Conservation (phyloP, 2,888 invertebrate species). For the Opisthograptis luteolata region DNA sequence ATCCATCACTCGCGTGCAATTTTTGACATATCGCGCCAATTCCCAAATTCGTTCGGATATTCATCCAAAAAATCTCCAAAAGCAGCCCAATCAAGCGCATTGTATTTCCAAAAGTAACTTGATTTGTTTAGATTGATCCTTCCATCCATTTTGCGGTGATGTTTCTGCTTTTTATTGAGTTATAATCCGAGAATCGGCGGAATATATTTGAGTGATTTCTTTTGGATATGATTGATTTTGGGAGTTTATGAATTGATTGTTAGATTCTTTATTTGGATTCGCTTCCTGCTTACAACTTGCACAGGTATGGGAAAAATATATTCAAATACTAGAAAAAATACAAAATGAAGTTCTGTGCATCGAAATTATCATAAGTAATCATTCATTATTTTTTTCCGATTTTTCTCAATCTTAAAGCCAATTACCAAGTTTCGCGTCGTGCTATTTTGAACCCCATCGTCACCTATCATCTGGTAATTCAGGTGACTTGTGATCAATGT, state of each 20-base stretch:
- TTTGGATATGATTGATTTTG: conserved; percentile 33
- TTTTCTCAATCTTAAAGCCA: no score
- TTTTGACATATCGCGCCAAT: conserved; percentile 64
- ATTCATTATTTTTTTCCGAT: no score
- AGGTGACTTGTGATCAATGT: no score
- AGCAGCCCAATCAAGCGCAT: conserved; percentile 65
- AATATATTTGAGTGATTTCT: conserved; percentile 32
- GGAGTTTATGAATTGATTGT: conserved; percentile 12
- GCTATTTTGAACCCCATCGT: no score
- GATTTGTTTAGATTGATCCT: conserved; percentile 72
- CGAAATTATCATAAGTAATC: no score
- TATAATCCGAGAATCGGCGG: conserved; percentile 54
- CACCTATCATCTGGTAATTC: no score
- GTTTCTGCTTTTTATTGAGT: conserved; percentile 44
- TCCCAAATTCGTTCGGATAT: conserved; percentile 60
- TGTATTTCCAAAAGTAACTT: conserved; percentile 58
- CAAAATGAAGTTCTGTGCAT: background rate
- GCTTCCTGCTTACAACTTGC: conserved; percentile 1
- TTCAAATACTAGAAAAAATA: background rate
- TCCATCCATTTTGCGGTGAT: conserved; percentile 64
- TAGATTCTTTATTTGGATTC: conserved; percentile 11
- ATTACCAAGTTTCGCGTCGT: no score
- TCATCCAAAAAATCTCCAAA: conserved; percentile 55
- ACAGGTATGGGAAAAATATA: background rate
- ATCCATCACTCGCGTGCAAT: conserved; percentile 62